Evolutionary conservation across 1,140 invertebrate species (phyloP).

Genomic region (Macrobrachium rosenbergii): DNA sequence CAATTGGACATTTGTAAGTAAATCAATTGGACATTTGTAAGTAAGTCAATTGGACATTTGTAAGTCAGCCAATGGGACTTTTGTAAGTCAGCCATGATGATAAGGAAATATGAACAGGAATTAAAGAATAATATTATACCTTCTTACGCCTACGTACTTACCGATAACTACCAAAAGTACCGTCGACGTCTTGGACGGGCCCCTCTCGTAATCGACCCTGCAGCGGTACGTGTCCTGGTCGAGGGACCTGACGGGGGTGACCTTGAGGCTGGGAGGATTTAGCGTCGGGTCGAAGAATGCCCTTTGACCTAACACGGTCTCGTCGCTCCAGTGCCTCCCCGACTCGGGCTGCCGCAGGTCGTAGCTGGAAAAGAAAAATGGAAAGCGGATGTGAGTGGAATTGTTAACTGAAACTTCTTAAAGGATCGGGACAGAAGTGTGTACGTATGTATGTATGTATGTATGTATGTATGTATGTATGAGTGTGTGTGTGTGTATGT

Average conservation of each 20-base stretch:
- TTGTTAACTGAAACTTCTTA: too few relatives aligned
- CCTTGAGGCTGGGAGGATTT: slow-evolving; percentile 67
- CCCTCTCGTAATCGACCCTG: slow-evolving; percentile 69
- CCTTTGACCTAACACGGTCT: slow-evolving; percentile 61
- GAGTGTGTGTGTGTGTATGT: neutral
- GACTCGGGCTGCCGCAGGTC: slow-evolving; percentile 53
- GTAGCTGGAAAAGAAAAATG: slow-evolving; percentile 36
- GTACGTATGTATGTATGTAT: too few relatives aligned
- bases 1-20: too few relatives aligned
- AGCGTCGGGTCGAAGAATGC: slow-evolving; percentile 53
- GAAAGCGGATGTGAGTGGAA: too few relatives aligned
- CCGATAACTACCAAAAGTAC: slow-evolving; percentile 68
- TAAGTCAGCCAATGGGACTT: too few relatives aligned
- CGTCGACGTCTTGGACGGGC: slow-evolving; percentile 68
- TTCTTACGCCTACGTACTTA: too few relatives aligned
- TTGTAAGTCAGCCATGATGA: too few relatives aligned
- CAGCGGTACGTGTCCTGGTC: slow-evolving; percentile 69
- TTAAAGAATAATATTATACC: too few relatives aligned
- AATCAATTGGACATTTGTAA: too few relatives aligned
- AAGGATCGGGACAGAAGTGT: too few relatives aligned
- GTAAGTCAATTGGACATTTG: too few relatives aligned
- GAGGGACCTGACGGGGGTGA: slow-evolving; percentile 67
- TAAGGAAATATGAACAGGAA: too few relatives aligned
- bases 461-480: neutral
- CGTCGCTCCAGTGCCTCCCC: slow-evolving; percentile 65